Percentiles rank a stretch among this genome's conserved stretches.
These are phyloP conservation scores for Drosophila azteca DNA, from an alignment of 1,140 invertebrate genomes.

Conservation along the genomic window DNA sequence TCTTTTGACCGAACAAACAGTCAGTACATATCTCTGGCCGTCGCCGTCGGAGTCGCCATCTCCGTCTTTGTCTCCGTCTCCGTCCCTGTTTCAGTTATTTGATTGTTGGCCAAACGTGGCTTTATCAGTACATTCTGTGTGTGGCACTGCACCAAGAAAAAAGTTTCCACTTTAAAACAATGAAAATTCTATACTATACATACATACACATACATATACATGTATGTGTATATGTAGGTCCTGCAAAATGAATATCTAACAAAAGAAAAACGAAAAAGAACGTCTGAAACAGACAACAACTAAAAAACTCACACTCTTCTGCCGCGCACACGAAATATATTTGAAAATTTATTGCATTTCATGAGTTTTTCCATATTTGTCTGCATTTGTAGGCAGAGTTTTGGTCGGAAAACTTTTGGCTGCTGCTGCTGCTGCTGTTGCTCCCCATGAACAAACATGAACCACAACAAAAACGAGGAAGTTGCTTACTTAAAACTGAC, in stretches of 20 bases:
- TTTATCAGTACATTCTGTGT: slow-evolving; percentile 62
- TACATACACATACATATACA: too few relatives aligned
- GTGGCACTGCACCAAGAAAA: slow-evolving; percentile 46
- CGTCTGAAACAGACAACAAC: slow-evolving; percentile 17
- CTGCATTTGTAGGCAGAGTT: slow-evolving; percentile 76
- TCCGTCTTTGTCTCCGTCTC: not conserved
- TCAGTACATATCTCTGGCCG: slow-evolving; percentile 26
- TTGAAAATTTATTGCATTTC: slow-evolving; percentile 82
- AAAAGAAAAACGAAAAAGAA: slow-evolving; percentile 23
- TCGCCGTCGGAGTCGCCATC: not conserved
- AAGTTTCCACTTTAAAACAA: slow-evolving; percentile 55
- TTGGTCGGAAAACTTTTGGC: slow-evolving; percentile 71
- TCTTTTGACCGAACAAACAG: slow-evolving; percentile 3
- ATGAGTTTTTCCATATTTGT: slow-evolving; percentile 78
- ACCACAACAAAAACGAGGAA: slow-evolving; percentile 48
- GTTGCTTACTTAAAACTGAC: slow-evolving; percentile 80
- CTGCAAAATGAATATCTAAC: slow-evolving; percentile 9
- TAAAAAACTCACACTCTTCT: slow-evolving; percentile 16
- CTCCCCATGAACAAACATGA: slow-evolving; percentile 14
- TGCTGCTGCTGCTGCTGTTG: slow-evolving; percentile 42
- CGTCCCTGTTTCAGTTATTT: slow-evolving; percentile 17
- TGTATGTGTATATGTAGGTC: not conserved
- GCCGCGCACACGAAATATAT: slow-evolving; percentile 69
- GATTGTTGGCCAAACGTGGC: slow-evolving; percentile 36
- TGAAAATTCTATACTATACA: slow-evolving; percentile 26